Conservation (phyloP, 2,888 invertebrate species). For the Caenorhabditis sinica region DNA sequence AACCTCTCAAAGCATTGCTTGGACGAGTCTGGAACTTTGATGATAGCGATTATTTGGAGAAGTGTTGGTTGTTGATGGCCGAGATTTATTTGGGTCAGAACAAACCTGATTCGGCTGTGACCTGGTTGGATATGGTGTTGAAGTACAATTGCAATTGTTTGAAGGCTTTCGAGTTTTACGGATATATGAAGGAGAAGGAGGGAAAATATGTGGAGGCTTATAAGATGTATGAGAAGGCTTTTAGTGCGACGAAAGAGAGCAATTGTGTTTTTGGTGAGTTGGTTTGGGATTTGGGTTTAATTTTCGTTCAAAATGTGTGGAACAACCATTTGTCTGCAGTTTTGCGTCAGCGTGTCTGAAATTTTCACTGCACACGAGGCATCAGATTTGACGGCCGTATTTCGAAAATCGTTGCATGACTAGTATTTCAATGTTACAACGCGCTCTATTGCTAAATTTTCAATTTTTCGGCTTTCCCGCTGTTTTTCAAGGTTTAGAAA, state of each 20-base stretch:
- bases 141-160: constrained; percentile 87
- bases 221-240: constrained; percentile 91
- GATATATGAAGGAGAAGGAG: constrained; percentile 93
- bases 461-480: too few relatives aligned
- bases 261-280: constrained; percentile 89
- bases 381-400: too few relatives aligned
- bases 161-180: constrained; percentile 93
- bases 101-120: constrained; percentile 92
- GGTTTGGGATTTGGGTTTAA: background rate
- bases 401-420: too few relatives aligned
- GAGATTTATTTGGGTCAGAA: constrained; percentile 91
- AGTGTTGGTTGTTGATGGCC: constrained; percentile 95
- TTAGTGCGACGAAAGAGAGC: constrained; percentile 90
- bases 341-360: too few relatives aligned
- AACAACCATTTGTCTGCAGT: too few relatives aligned
- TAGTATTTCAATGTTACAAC: too few relatives aligned
- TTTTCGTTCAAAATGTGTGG: too few relatives aligned
- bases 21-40: constrained; percentile 94
- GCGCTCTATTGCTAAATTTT: too few relatives aligned
- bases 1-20: constrained; percentile 89
- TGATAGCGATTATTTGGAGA: constrained; percentile 95
- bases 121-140: constrained; percentile 87
- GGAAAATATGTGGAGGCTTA: constrained; percentile 93
- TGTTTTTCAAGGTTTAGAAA: too few relatives aligned
- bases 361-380: too few relatives aligned